Base-by-base conservation (phyloP, 2,888 invertebrate species). In the Therioaphis trifolii region DNA sequence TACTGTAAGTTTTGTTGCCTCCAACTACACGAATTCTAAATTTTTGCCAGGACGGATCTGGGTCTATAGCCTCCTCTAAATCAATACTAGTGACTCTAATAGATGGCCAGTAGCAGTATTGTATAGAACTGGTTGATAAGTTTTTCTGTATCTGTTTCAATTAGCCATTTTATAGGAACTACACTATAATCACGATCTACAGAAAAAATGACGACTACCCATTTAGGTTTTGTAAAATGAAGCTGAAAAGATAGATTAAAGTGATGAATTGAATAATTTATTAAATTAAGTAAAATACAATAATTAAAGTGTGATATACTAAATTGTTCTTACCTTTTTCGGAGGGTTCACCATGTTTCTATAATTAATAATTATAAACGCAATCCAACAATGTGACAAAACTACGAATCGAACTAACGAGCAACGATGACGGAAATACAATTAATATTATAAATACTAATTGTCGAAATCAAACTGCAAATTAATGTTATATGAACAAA, bases 1-100 rank as follows among this genome's bases (percentile, higher is more conserved):
- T 61, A 61, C 27, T 15, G 27, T 61, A 61, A 61, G 15, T 61
- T 24, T 61, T 61, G 61, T 61, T 61, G 27, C 27, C 61, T 15
- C 61, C 61, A 15, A 61, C 61, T 1, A 61, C 61, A 2, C 27
- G 14, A 12, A 61, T 61, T 27, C 24, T 4, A 61, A 27, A 61
- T 0, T 27, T 14, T 2, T 27, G 24, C 27, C 61, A 61, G 15
- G 27, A 61, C 5, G 27, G 27, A 7, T 27, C 61, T 61, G 27
- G 61, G 24, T 61, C 27, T 24, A 4, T 61, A 27, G 61, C 61
- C 1, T 61, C 61, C 24, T 61, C 15, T 15, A 61, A 24, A 61
- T 61, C 24, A 15, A 24, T 15, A 61, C 27, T 27, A 24, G 61
- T 61, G 15, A 61, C 61, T 27, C 15, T 61, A 27, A 61, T 15